These are phyloP conservation scores for Yponomeuta evonymella DNA, from an alignment of 2,888 invertebrate genomes.

Conservation along the genomic window DNA sequence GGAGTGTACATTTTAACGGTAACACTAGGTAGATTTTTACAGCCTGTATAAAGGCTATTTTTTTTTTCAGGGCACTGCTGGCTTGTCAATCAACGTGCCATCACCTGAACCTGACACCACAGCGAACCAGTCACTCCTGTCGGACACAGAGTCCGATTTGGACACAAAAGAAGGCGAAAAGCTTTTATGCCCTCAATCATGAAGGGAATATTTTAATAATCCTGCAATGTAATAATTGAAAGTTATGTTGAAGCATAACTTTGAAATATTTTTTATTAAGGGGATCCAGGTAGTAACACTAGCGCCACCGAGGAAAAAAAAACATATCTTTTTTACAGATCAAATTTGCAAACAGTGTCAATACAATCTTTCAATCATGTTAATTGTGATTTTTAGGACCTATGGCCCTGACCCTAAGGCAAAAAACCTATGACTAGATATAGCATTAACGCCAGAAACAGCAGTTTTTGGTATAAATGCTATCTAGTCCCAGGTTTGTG, in stretches of 20 bases:
- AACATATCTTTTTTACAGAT: no score
- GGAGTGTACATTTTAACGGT: no score
- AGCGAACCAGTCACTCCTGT: conserved; percentile 35
- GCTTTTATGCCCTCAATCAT: neutral
- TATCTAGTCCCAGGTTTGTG: no score
- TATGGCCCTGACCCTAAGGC: no score
- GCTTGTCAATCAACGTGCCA: conserved; percentile 33
- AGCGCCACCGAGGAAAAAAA: no score
- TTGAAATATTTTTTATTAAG: neutral
- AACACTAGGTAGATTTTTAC: neutral
- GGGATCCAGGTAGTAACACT: no score
- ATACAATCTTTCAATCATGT: no score
- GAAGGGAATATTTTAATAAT: neutral
- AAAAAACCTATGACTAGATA: no score
- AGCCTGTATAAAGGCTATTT: neutral
- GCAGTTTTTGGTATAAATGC: no score
- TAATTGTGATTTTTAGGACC: no score
- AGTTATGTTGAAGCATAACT: neutral
- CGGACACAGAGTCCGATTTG: conserved; percentile 50
- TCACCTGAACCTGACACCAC: conserved; percentile 31
- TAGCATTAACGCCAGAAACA: no score
- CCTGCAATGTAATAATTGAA: neutral
- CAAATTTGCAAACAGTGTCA: no score
- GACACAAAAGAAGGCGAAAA: conserved; percentile 8
- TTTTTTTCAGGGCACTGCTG: conserved; percentile 40